phyloP scores from a whole-genome alignment of 2,113 vertebrate species.

The Syngnathoides biaculeatus region DNA sequence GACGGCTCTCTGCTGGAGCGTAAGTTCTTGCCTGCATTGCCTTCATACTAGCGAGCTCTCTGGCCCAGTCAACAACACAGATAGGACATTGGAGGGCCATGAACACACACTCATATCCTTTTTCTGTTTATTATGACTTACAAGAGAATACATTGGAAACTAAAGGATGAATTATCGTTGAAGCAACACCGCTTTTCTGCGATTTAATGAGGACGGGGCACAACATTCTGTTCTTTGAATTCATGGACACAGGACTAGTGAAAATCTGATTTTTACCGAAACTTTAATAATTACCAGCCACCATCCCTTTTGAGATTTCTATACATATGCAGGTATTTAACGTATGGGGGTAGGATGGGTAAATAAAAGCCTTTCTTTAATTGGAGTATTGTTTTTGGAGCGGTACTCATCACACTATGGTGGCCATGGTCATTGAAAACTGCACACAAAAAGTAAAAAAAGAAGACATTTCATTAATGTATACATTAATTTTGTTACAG shows the following conservation, averaged over 20 bases:
- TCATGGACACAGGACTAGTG: no score
- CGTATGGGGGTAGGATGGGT: no score
- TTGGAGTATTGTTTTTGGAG: neutral
- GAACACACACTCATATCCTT: constrained; percentile 7
- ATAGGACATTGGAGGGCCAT: neutral
- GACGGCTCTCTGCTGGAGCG: constrained; percentile 44
- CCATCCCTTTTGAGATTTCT: no score
- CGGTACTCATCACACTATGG: neutral
- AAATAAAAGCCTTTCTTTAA: neutral
- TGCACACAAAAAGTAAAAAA: neutral
- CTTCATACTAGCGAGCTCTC: neutral
- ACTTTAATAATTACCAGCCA: no score
- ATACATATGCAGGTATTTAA: no score
- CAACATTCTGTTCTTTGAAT: no score
- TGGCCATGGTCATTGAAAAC: neutral
- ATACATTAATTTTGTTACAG: neutral
- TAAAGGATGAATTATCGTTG: no score
- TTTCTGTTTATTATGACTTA: neutral
- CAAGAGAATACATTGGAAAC: no score
- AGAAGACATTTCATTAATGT: neutral
- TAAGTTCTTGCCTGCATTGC: neutral
- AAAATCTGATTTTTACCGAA: no score
- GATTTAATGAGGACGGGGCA: no score
- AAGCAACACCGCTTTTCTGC: no score
- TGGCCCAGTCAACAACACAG: neutral